Conservation (phyloP, 2,888 invertebrate species). For the Tuberolachnus salignus region DNA sequence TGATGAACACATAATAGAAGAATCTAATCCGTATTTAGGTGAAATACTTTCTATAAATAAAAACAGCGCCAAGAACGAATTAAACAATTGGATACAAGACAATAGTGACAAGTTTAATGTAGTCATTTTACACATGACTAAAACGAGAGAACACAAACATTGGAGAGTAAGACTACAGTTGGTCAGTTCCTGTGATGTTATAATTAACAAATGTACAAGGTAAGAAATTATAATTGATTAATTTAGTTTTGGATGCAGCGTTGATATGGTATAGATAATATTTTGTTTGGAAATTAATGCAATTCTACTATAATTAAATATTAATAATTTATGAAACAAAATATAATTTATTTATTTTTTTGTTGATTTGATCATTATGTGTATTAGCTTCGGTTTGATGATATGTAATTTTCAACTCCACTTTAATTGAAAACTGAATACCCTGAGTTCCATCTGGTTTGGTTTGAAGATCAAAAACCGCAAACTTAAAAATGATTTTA, state of each 20-base stretch:
- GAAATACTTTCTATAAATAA: not conserved
- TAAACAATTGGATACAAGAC: conserved; percentile 40
- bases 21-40: conserved; percentile 24
- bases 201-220: conserved; percentile 50
- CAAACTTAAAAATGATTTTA: too few relatives aligned
- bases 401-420: too few relatives aligned
- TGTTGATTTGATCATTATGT: too few relatives aligned
- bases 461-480: too few relatives aligned
- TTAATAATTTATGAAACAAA: too few relatives aligned
- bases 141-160: conserved; percentile 69
- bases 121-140: conserved; percentile 18
- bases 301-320: too few relatives aligned
- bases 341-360: conserved; percentile 26
- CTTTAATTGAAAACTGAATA: too few relatives aligned
- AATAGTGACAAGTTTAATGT: conserved; percentile 15
- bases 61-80: not conserved
- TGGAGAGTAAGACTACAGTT: conserved; percentile 70
- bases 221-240: not conserved
- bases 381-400: too few relatives aligned
- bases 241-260: too few relatives aligned
- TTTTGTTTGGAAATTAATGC: too few relatives aligned
- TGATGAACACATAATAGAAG: conserved; percentile 25
- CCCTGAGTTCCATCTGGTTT: too few relatives aligned
- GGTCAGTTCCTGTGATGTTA: conserved; percentile 63
- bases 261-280: too few relatives aligned